A percentile compares a stretch with the other conserved stretches of the same genome.
phyloP scores from a whole-genome alignment of 2,797 vertebrate genomes.

The Centropyge bicolor region DNA sequence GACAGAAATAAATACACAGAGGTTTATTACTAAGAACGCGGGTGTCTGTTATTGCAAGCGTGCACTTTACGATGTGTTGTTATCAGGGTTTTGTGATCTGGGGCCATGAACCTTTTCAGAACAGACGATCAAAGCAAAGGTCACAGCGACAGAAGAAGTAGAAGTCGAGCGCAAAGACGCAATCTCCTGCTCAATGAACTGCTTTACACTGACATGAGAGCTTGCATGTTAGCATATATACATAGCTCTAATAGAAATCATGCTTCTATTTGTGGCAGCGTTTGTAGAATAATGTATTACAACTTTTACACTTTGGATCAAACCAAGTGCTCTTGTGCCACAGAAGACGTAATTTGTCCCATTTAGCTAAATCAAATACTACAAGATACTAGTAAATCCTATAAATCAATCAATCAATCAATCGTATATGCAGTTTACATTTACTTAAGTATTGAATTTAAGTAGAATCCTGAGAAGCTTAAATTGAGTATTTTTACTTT shows the following conservation, averaged over 20 bases:
- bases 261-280: not conserved
- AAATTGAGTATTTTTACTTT: not conserved
- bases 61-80: conserved; percentile 38
- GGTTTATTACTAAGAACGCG: not conserved
- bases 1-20: not conserved
- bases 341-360: not conserved
- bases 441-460: not conserved
- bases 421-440: not conserved
- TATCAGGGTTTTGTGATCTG: conserved; percentile 38
- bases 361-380: not conserved
- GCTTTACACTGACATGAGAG: not conserved
- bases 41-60: not conserved
- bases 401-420: conserved; percentile 1
- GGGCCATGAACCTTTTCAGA: conserved; percentile 26
- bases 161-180: not conserved
- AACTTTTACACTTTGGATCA: not conserved
- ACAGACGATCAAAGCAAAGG: conserved; percentile 13
- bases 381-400: not conserved
- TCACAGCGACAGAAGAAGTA: not conserved
- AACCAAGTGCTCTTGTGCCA: not conserved
- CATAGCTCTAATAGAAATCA: not conserved
- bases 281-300: not conserved
- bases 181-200: not conserved
- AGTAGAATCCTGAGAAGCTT: no score
- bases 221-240: not conserved